Evolutionary conservation across 1,140 invertebrate species (phyloP), one percentile per base, ranked within the genome.

Genomic region (Aleiodes sp.): DNA sequence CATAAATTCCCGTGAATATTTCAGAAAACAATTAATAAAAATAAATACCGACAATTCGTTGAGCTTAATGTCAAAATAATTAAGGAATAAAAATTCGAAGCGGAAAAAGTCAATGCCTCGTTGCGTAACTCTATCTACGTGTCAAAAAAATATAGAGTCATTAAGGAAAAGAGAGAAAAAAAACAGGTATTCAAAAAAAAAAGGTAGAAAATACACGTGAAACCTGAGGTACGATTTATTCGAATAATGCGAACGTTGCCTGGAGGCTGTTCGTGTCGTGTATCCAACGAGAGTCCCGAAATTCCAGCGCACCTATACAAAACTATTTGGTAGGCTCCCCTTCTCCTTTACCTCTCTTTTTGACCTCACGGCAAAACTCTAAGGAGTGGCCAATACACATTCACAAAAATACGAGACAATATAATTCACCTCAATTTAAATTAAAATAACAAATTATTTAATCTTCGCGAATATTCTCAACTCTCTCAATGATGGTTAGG

Each of bases 291-390:
- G 7, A 26, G 9, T 28, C 24, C 52, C 24, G 24, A 59, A 59
- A 59, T 59, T 59, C 56, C 56, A 31, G 26, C 24, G 24, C 52
- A 56, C 52, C 52, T 56, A 28, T 28, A 46, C 10, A 24, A 24
- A 56, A 56, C 52, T 56, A 56, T 56, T 56, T 10, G 52, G 24
- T n/a, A n/a, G n/a, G n/a, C n/a, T n/a, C n/a, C n/a, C n/a, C 31
- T 10, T 33, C 7, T 8, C 31, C 31, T 33, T 10, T 7, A 26
- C 52, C 2, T 56, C 8, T 56, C 21, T 16, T 10, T 33, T 1
- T 56, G 52, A 28, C 24, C 21, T 28, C 4, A 28, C 21, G 4
- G 28, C 2, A 8, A 24, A 12, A 19, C 52, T 26, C 52, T 24
- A 56, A 56, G 41, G 16, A 46, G 16, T 46, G 16, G 41, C 41